Conservation (phyloP, 2,113 vertebrate species). For the Bos javanicus region DNA sequence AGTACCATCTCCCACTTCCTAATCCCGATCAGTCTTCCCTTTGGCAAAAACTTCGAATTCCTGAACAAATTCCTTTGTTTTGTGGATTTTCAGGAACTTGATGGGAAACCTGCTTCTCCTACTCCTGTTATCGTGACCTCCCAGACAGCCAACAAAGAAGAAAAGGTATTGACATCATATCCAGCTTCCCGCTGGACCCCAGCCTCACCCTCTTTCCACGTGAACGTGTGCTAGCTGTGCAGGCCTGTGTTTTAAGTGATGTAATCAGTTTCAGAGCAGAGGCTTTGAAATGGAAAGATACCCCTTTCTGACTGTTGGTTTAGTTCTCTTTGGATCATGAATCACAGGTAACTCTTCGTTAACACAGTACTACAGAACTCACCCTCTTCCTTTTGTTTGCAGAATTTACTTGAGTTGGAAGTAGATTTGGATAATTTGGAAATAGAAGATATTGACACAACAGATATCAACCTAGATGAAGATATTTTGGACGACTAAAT, state of each 20-base stretch:
- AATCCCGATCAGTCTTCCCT: not conserved
- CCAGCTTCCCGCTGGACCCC: not conserved
- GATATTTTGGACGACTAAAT: constrained; percentile 91
- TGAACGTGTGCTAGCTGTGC: too few relatives aligned
- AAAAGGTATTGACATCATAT: constrained; percentile 76
- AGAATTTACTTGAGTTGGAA: constrained; percentile 93
- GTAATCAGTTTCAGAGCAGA: not conserved
- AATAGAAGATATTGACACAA: constrained; percentile 96
- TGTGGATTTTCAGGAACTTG: constrained; percentile 66
- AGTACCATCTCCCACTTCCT: not conserved
- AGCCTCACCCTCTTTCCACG: accelerated
- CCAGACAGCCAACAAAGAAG: constrained; percentile 70
- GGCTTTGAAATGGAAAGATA: not conserved
- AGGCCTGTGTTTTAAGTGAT: not conserved
- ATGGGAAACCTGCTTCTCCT: constrained; percentile 73
- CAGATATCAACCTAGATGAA: constrained; percentile 97
- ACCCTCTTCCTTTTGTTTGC: constrained; percentile 15
- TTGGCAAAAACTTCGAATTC: not conserved
- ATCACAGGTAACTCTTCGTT: not conserved
- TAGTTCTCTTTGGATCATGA: not conserved
- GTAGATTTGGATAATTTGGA: constrained; percentile 97
- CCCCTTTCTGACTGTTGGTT: not conserved
- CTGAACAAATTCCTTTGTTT: not conserved
- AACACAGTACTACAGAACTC: not conserved
- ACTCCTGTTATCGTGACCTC: constrained; percentile 62